Conservation (phyloP, 2,888 invertebrate genomes). For the Dolichopus griseipennis region DNA sequence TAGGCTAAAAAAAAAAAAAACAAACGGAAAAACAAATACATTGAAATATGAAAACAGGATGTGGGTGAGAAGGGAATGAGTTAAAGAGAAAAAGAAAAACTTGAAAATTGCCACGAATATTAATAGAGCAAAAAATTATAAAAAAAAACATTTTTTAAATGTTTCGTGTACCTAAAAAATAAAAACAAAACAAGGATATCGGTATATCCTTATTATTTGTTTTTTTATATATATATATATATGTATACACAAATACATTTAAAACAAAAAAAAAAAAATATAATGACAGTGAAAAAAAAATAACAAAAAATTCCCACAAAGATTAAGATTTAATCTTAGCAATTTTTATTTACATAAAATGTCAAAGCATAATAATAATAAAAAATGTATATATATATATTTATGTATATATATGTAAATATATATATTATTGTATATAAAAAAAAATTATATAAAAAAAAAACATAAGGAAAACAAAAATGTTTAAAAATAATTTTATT, state of each 20-base stretch:
- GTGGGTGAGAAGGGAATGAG: too few relatives aligned
- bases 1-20: neutral
- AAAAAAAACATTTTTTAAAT: neutral
- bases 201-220: neutral
- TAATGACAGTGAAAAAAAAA: neutral
- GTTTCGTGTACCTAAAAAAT: neutral
- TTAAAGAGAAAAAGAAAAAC: neutral
- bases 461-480: too few relatives aligned
- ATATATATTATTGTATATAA: too few relatives aligned
- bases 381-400: neutral
- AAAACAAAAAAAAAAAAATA: too few relatives aligned
- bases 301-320: slow-evolving; percentile 2
- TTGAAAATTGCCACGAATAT: neutral
- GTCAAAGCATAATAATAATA: neutral
- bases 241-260: too few relatives aligned
- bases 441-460: too few relatives aligned
- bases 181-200: neutral
- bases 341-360: neutral
- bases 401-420: too few relatives aligned
- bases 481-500: too few relatives aligned
- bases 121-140: neutral
- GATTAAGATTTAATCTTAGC: slow-evolving; percentile 1
- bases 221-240: too few relatives aligned
- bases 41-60: too few relatives aligned
- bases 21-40: neutral